phyloP scores from a whole-genome alignment of 2,888 invertebrate genomes.

The Drosophila picticornis region DNA sequence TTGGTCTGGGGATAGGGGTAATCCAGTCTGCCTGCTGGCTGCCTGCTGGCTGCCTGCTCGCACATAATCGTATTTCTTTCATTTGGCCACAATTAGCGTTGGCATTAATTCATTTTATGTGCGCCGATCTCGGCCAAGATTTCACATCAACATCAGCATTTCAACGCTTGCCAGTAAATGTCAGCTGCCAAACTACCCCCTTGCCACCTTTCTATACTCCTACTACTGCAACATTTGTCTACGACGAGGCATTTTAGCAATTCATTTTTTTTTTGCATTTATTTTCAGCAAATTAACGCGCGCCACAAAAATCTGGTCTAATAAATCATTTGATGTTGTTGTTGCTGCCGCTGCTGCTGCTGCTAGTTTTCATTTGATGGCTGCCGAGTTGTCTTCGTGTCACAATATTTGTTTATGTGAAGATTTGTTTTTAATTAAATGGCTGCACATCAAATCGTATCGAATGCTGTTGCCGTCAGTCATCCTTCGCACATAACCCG shows the following conservation, averaged over 20 bases:
- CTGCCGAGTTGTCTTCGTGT: constrained; percentile 53
- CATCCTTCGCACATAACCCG: constrained; percentile 37
- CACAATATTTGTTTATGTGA: constrained; percentile 75
- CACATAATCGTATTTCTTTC: constrained; percentile 59
- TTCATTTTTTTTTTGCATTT: constrained; percentile 56
- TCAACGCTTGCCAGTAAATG: constrained; percentile 80
- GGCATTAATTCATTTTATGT: constrained; percentile 72
- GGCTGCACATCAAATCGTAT: constrained; percentile 65
- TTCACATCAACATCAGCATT: constrained; percentile 45
- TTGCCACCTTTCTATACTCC: constrained; percentile 5
- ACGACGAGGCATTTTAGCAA: constrained; percentile 38
- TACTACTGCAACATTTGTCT: constrained; percentile 32
- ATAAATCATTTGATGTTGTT: constrained; percentile 78
- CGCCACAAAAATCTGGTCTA: constrained; percentile 65
- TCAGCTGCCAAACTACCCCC: constrained; percentile 66
- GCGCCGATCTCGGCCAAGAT: constrained; percentile 44
- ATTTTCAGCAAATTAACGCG: constrained; percentile 81
- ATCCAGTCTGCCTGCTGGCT: too few species aligned
- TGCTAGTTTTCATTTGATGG: constrained; percentile 45
- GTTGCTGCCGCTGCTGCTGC: constrained; percentile 29
- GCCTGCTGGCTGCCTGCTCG: not conserved
- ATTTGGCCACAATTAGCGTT: constrained; percentile 74
- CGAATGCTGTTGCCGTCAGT: constrained; percentile 75
- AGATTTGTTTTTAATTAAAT: constrained; percentile 77
- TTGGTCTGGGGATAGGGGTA: not conserved